phyloP scores from a whole-genome alignment of 2,888 invertebrate species.

The Hyppa rectilinea region DNA sequence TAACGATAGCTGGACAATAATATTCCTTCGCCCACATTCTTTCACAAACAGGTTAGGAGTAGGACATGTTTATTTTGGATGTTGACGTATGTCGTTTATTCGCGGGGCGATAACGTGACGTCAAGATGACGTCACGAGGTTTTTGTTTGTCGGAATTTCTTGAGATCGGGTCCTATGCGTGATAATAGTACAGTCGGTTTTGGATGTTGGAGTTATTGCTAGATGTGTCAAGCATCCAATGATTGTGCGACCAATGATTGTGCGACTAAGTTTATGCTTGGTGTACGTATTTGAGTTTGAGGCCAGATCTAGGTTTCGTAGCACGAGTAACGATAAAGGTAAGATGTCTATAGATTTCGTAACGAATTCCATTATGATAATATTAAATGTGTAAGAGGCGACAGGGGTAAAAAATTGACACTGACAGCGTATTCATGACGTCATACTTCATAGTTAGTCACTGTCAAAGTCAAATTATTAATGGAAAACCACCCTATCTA shows the following conservation, averaged over 20 bases:
- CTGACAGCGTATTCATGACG: too few species aligned
- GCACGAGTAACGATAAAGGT: too few species aligned
- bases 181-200: slow-evolving; percentile 23
- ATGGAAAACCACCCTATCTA: too few species aligned
- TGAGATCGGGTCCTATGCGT: slow-evolving; percentile 28
- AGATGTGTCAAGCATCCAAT: slow-evolving; percentile 21
- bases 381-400: too few species aligned
- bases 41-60: slow-evolving; percentile 38
- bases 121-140: slow-evolving; percentile 55
- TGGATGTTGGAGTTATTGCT: slow-evolving; percentile 6
- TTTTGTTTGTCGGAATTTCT: slow-evolving; percentile 55
- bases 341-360: too few species aligned
- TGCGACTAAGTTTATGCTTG: too few species aligned
- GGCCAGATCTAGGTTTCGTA: too few species aligned
- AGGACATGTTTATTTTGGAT: slow-evolving; percentile 52
- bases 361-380: too few species aligned
- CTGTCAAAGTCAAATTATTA: too few species aligned
- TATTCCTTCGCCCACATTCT: slow-evolving; percentile 45
- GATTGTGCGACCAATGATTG: neutral
- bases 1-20: slow-evolving; percentile 17
- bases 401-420: too few species aligned
- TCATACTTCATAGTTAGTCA: too few species aligned
- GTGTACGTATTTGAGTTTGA: too few species aligned
- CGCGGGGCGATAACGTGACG: slow-evolving; percentile 57
- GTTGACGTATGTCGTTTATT: slow-evolving; percentile 59